Evolutionary conservation across 2,888 invertebrate genomes (phyloP), one percentile per base, ranked within the genome.

Genomic region (Chloromyia formosa): DNA sequence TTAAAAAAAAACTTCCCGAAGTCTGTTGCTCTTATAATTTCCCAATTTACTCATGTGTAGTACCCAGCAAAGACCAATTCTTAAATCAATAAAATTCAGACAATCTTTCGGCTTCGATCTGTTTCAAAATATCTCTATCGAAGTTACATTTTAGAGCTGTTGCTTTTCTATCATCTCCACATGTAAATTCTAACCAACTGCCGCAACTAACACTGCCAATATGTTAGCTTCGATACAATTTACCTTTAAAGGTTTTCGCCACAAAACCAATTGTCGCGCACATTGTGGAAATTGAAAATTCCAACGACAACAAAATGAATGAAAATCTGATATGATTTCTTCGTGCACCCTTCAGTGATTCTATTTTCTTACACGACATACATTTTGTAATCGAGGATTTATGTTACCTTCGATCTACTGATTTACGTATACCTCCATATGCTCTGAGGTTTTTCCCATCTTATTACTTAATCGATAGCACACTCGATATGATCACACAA

Each of bases 261-360:
- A 49, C 49, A 49, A n/a, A 3, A n/a, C 4, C 49, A n/a, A n/a
- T n/a, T n/a, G 49, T 12, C 16, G 16, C 16, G 16, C 49, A 12
- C 16, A 49, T n/a, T 2, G 3, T 60, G 60, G 23, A 60, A 60
- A 60, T 60, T 60, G 60, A 23, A 60, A 60, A 60, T 60, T 14
- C 22, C 60, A 60, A 60, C 14, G 16, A 69, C 68, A 23, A 53
- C 23, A 45, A n/a, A 61, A 40, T 20, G 27, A 35, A 23, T 53
- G 68, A 69, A 69, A 69, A 69, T 69, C 53, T 69, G 54, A 69
- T 69, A 69, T 69, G 53, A 49, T 23, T 69, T 53, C 68, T 53
- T 54, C 27, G 68, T 69, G 53, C 68, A 69, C 68, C 68, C 68
- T 69, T 53, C 27, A 69, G 20, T 69, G 68, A 23, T 22, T 40